Conservation (phyloP, 2,797 vertebrate genomes). For the Anas bahamensis region DNA sequence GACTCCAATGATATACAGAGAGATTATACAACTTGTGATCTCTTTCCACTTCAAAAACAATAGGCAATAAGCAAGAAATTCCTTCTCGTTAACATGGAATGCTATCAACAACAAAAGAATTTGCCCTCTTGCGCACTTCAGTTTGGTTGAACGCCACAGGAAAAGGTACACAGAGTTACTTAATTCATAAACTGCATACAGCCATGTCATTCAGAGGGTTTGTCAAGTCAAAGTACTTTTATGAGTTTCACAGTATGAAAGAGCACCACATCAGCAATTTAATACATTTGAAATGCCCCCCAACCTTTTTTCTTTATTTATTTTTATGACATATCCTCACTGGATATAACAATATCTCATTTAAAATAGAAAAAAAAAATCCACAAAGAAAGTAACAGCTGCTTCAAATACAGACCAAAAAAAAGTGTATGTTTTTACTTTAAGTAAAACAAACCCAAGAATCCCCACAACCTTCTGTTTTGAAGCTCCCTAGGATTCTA, state of each 20-base stretch:
- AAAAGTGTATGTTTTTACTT: neutral
- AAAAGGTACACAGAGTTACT: conserved; percentile 41
- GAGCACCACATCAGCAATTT: neutral
- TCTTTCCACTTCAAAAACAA: conserved; percentile 63
- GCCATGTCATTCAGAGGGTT: neutral
- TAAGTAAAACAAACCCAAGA: neutral
- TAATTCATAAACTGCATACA: neutral
- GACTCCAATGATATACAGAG: neutral
- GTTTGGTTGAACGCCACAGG: conserved; percentile 16
- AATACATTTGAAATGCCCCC: neutral
- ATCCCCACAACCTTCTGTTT: neutral
- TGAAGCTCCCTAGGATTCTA: neutral
- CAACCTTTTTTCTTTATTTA: neutral
- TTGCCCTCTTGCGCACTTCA: conserved; percentile 16
- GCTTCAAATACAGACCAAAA: neutral
- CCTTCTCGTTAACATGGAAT: conserved; percentile 44
- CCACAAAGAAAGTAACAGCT: neutral
- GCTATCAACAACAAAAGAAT: conserved; percentile 60
- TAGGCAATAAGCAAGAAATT: conserved; percentile 47
- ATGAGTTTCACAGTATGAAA: neutral
- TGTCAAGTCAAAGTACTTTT: neutral
- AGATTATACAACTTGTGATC: conserved; percentile 30
- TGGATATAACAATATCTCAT: neutral
- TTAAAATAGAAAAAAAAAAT: neutral
- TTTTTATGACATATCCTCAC: neutral